Evolutionary conservation across 2,797 vertebrate genomes (phyloP).

Genomic region (Pachyuromys duprasi): DNA sequence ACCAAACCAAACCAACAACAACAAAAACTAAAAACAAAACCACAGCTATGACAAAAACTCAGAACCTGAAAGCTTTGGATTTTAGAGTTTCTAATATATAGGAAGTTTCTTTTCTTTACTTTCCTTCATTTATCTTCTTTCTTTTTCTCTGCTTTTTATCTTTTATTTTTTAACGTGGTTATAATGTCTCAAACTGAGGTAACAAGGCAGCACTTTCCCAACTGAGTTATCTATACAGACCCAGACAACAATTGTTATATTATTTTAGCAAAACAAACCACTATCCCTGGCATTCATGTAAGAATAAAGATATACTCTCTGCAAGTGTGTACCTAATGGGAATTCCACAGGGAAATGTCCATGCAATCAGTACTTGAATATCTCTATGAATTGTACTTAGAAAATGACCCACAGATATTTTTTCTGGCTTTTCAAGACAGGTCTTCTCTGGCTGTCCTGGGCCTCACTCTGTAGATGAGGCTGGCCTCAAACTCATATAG

Average conservation of each 20-base stretch:
- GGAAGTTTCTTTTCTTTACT: neutral
- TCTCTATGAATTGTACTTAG: neutral
- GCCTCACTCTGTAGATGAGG: too few relatives aligned
- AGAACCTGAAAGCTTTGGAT: neutral
- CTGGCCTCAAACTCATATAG: too few relatives aligned
- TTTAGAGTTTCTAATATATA: neutral
- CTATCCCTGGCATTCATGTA: neutral
- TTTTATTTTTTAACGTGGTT: neutral
- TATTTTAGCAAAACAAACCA: neutral
- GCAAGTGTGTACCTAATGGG: neutral
- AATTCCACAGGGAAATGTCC: slow-evolving; percentile 23
- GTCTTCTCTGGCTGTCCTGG: neutral
- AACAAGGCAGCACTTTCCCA: neutral
- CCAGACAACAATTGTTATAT: neutral
- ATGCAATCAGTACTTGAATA: neutral
- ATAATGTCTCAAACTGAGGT: neutral
- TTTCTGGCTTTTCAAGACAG: neutral
- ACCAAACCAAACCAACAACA: neutral
- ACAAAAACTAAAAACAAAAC: too few relatives aligned
- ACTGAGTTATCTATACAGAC: neutral
- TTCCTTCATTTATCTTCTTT: neutral
- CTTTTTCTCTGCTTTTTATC: neutral
- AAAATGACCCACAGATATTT: neutral
- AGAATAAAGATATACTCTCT: neutral
- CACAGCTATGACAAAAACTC: too few relatives aligned